Conservation (phyloP, 2,888 invertebrate genomes). For the Ophioninae sp. region DNA sequence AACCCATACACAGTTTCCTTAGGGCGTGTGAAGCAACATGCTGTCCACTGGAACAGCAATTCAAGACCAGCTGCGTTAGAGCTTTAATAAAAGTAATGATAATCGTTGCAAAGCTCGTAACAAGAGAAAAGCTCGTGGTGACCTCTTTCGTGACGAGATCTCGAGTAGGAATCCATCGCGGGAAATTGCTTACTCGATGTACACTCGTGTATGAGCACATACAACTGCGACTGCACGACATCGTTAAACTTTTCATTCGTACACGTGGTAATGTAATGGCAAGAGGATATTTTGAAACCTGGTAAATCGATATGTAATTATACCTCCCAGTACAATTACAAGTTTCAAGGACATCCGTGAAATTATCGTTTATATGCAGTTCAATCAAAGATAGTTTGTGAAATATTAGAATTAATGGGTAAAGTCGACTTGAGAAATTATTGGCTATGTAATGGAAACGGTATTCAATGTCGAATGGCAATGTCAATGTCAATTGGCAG, state of each 20-base stretch:
- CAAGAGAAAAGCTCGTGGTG: slow-evolving; percentile 36
- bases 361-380: neutral
- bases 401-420: neutral
- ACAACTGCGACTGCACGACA: slow-evolving; percentile 1
- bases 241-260: neutral
- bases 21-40: neutral
- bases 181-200: slow-evolving; percentile 8
- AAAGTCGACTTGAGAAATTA: neutral
- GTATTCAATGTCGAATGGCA: neutral
- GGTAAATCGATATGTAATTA: neutral
- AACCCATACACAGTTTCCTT: neutral
- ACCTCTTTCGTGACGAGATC: slow-evolving; percentile 54
- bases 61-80: slow-evolving; percentile 1
- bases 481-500: neutral
- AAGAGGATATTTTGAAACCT: neutral
- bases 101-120: slow-evolving; percentile 20
- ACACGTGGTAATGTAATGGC: neutral
- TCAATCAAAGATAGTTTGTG: neutral
- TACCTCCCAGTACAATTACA: neutral
- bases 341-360: neutral
- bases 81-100: slow-evolving; percentile 47
- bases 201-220: slow-evolving; percentile 22
- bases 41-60: neutral
- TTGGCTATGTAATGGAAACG: neutral
- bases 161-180: slow-evolving; percentile 48